phyloP scores from a whole-genome alignment of 2,797 vertebrate species.

The Vireo griseus region DNA sequence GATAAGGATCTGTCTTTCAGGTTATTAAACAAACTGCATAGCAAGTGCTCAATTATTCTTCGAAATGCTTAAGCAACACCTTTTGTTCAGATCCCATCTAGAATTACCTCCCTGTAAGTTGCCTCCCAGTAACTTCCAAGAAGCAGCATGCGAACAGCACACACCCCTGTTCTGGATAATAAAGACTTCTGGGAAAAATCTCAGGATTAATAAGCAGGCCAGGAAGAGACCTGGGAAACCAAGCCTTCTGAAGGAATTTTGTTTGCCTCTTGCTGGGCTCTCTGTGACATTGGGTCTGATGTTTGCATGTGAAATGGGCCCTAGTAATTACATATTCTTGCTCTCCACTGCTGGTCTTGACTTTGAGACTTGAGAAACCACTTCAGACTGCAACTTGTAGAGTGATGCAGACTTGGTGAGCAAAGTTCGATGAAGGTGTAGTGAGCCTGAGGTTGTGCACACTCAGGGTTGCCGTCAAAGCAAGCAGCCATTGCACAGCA shows the following conservation, averaged over 20 bases:
- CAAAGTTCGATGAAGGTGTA: rapidly evolving
- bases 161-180: slow-evolving; percentile 27
- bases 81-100: slow-evolving; percentile 33
- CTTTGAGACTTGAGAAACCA: neutral
- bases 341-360: neutral
- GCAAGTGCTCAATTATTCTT: slow-evolving; percentile 34
- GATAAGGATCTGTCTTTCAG: slow-evolving; percentile 42
- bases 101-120: slow-evolving; percentile 47
- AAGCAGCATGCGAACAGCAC: slow-evolving; percentile 15
- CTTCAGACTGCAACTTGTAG: neutral
- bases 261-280: neutral
- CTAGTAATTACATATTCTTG: neutral
- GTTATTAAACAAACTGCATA: slow-evolving; percentile 48
- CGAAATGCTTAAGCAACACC: slow-evolving; percentile 48
- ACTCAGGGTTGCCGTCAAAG: neutral
- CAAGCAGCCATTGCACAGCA: rapidly evolving
- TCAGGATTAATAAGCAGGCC: slow-evolving; percentile 7
- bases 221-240: neutral
- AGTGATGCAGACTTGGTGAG: neutral
- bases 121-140: slow-evolving; percentile 62
- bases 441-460: neutral
- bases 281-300: neutral
- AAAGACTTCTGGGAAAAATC: slow-evolving; percentile 59
- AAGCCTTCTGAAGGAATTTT: slow-evolving; percentile 23
- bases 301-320: neutral